phyloP scores from a whole-genome alignment of 2,888 invertebrate species.

The Leptopilina syphax region DNA sequence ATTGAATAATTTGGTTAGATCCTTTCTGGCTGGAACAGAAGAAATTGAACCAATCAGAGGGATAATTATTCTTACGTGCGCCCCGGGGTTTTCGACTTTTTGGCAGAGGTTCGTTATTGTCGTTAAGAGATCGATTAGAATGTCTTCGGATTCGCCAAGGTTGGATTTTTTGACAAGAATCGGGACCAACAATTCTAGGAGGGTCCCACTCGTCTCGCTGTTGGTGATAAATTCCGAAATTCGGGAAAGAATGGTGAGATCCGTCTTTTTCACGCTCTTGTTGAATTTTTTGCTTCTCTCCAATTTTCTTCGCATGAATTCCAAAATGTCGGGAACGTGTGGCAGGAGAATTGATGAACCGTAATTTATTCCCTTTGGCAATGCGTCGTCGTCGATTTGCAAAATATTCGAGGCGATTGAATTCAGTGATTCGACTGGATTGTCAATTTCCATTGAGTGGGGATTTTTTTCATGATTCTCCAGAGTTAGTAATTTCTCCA shows the following conservation, averaged over 20 bases:
- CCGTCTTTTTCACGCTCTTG: constrained; percentile 82
- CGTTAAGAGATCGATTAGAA: constrained; percentile 83
- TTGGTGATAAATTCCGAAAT: constrained; percentile 87
- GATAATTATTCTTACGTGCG: constrained; percentile 84
- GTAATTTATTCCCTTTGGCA: constrained; percentile 80
- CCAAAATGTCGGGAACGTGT: constrained; percentile 85
- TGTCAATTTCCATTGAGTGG: constrained; percentile 66
- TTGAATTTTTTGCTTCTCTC: constrained; percentile 80
- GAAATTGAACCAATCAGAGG: constrained; percentile 85
- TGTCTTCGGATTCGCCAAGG: constrained; percentile 82
- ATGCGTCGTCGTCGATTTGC: constrained; percentile 50
- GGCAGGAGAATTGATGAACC: constrained; percentile 87
- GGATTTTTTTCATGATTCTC: constrained; percentile 80
- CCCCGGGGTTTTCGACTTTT: constrained; percentile 82
- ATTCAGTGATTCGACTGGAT: constrained; percentile 57
- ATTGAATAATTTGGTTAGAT: constrained; percentile 82
- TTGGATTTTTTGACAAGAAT: constrained; percentile 83
- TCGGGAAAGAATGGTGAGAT: constrained; percentile 86
- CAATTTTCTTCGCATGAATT: constrained; percentile 83
- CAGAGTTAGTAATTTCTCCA: constrained; percentile 85
- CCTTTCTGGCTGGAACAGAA: constrained; percentile 83
- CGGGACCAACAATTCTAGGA: constrained; percentile 85
- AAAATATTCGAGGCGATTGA: constrained; percentile 62
- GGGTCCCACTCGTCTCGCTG: constrained; percentile 82
- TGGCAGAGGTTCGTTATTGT: constrained; percentile 87